Percentiles rank a stretch among this genome's conserved stretches.
These are phyloP conservation scores for Trididemnum nubilum DNA, from an alignment of 23 tunicate species.

Conservation along the genomic window DNA sequence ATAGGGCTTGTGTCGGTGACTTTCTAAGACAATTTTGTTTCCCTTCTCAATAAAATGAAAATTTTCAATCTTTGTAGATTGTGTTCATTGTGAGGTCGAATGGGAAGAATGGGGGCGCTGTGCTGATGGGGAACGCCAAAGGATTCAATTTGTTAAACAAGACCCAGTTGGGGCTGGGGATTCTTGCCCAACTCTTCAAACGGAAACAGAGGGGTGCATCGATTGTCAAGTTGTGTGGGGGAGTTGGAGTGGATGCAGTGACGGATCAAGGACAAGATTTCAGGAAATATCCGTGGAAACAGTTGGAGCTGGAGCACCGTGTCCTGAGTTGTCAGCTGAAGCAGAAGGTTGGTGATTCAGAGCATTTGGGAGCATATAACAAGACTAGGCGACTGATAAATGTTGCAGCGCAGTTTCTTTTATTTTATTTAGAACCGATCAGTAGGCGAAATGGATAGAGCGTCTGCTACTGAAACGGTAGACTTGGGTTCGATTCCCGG, in stretches of 20 bases:
- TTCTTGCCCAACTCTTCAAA: not conserved
- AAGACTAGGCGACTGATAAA: no score
- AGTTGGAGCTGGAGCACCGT: constrained; percentile 64
- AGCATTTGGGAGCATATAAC: not conserved
- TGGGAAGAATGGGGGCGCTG: constrained; percentile 68
- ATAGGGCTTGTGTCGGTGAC: no score
- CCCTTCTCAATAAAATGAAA: no score
- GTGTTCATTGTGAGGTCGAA: constrained; percentile 46
- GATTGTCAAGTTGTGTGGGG: constrained; percentile 74
- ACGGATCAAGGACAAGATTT: constrained; percentile 30
- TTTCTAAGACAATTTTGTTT: no score
- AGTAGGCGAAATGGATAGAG: no score
- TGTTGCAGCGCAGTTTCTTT: no score
- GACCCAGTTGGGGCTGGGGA: constrained; percentile 45
- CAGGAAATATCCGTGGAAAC: constrained; percentile 14
- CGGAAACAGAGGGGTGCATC: constrained; percentile 24
- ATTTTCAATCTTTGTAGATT: not conserved
- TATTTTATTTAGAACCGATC: no score
- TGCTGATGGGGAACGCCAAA: constrained; percentile 25
- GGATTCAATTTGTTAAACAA: constrained; percentile 21
- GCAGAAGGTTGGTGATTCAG: not conserved
- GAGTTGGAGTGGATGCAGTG: constrained; percentile 53
- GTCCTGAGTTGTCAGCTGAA: not conserved
- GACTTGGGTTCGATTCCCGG: no score
- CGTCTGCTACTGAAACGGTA: no score